Conservation (phyloP, 1,140 invertebrate species). For the Drosophila nebulosa region DNA sequence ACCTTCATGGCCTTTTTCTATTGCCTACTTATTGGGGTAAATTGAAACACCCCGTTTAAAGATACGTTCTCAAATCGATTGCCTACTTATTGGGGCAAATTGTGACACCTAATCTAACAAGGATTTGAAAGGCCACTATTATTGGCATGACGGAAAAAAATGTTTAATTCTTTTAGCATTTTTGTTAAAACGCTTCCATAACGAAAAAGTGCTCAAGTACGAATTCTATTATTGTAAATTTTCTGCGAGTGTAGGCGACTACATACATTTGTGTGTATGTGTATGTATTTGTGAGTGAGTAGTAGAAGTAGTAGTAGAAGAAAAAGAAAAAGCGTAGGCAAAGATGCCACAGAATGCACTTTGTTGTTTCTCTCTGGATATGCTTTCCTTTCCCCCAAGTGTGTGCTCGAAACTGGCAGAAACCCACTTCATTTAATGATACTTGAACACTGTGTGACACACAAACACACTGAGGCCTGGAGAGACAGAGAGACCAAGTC, state of each 20-base stretch:
- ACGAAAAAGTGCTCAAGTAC: too few species aligned
- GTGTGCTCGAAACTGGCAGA: constrained; percentile 79
- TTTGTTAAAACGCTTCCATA: too few species aligned
- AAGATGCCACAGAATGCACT: constrained; percentile 78
- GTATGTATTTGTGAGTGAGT: neutral
- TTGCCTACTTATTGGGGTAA: neutral
- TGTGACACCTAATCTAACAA: too few species aligned
- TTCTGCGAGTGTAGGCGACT: neutral
- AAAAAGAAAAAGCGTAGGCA: constrained; percentile 59
- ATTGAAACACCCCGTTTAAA: neutral
- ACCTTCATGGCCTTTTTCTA: too few species aligned
- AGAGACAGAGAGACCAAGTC: constrained; percentile 8
- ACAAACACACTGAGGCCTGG: constrained; percentile 67
- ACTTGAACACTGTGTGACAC: constrained; percentile 80
- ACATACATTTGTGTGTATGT: constrained; percentile 37
- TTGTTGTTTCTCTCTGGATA: constrained; percentile 71
- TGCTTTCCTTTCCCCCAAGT: constrained; percentile 80
- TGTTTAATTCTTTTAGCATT: too few species aligned
- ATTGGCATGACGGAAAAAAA: too few species aligned
- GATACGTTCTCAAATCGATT: neutral
- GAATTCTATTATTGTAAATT: neutral
- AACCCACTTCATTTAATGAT: constrained; percentile 81
- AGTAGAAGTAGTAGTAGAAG: constrained; percentile 2
- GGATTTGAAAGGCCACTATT: too few species aligned
- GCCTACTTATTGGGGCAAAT: neutral